Evolutionary conservation across 23 tunicate genomes (phyloP), one percentile per base, ranked within the genome.

Genomic region (Phallusia fumigata): DNA sequence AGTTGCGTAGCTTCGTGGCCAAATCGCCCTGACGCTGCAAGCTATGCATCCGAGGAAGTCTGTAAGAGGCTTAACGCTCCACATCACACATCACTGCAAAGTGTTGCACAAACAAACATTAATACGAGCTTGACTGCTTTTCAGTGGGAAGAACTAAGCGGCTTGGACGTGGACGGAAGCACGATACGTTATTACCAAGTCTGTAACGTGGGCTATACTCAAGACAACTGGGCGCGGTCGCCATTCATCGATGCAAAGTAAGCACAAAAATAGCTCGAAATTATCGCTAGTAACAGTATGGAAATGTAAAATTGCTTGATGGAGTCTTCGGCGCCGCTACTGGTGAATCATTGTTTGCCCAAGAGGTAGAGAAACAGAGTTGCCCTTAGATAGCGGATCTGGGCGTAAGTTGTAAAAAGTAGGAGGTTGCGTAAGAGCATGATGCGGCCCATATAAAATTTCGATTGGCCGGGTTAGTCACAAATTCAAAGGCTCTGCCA

Each of bases 101-200:
- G 69, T 24, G 26, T 58, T 13, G 16, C 69, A 58, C 8, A 58
- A 58, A 58, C 16, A 58, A 58, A 58, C 69, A 58, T 40, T 40
- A 40, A 40, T 58, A 58, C 69, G 3, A 21, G 28, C 8, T 16
- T 58, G 69, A 58, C 69, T 24, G 47, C 31, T 32, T 32, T 81
- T 30, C 78, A 97, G 99, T 97, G 99, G 99, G 95, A 92, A 50
- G 99, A 97, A 65, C 69, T 97, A 16, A 92, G 97, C 53, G 93
- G 88, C 5, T 52, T 75, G 40, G 99, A 97, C 58, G 86, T 81
- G 18, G 86, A 81, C 36, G 89, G 87, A 40, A 85, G 86, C 73
- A 84, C 93, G 33, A 92, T 92, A 36, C 80, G 99, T 13, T 81
- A 73, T 73, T 78, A 92, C 75, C 97, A 97, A 84, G 89, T 88